Evolutionary conservation across 1,140 invertebrate genomes (phyloP).

Genomic region (honey bee (Apis mellifera)): Amel_HAv3.1 CM009931.2:2446501-2447000

Average conservation of each 20-base stretch:
- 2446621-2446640: background rate
- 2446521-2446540: no score
- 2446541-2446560: no score
- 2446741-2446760: constrained; percentile 67
- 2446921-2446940: constrained; percentile 27
- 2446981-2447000: no score
- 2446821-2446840: constrained; percentile 51
- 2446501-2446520: no score
- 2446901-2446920: background rate
- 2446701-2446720: background rate
- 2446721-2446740: constrained; percentile 59
- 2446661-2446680: background rate
- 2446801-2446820: constrained; percentile 41
- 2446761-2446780: constrained; percentile 32
- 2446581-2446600: no score
- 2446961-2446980: background rate
- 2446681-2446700: no score
- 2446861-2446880: constrained; percentile 72
- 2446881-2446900: constrained; percentile 61
- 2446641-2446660: background rate
- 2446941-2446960: constrained; percentile 20
- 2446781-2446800: constrained; percentile 15
- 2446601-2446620: no score
- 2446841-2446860: constrained; percentile 61
- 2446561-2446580: no score